A percentile compares a stretch with the other conserved stretches of the same genome.
These are phyloP conservation scores for Adoxophyes honmai DNA, from an alignment of 1,140 invertebrate genomes.

Conservation along the genomic window DNA sequence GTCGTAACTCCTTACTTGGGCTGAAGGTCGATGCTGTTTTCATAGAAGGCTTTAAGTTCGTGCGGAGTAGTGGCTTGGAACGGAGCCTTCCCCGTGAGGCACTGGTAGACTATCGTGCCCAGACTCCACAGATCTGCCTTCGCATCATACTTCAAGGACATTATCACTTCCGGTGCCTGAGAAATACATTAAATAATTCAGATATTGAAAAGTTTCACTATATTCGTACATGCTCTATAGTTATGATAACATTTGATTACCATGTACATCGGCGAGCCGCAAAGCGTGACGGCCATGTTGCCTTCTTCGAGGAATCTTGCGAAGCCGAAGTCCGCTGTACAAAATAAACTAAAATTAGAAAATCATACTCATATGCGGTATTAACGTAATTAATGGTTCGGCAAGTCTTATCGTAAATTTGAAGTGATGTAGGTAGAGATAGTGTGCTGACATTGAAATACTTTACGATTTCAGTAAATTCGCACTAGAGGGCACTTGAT, in stretches of 20 bases:
- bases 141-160: conserved; percentile 99
- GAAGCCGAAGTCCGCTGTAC: conserved; percentile 99
- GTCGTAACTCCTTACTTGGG: conserved; percentile 88
- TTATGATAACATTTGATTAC: conserved; percentile 63
- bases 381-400: no score
- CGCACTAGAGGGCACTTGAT: no score
- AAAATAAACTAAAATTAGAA: conserved; percentile 25
- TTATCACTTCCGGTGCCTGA: conserved; percentile 98
- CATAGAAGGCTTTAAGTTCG: conserved; percentile 97
- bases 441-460: no score
- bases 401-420: no score
- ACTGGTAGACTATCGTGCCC: conserved; percentile 99
- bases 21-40: conserved; percentile 95
- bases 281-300: conserved; percentile 99
- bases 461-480: no score
- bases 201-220: not conserved
- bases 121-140: conserved; percentile 99
- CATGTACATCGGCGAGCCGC: conserved; percentile 99
- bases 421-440: no score
- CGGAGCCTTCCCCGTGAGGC: conserved; percentile 98
- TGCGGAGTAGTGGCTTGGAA: conserved; percentile 99
- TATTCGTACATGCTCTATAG: not conserved
- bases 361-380: not conserved
- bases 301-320: conserved; percentile 98
- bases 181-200: conserved; percentile 24